A percentile compares a stretch with the other conserved stretches of the same genome.
Evolutionary conservation across 2,113 vertebrate species (phyloP).

Genomic region (Montifringilla adamsi): DNA sequence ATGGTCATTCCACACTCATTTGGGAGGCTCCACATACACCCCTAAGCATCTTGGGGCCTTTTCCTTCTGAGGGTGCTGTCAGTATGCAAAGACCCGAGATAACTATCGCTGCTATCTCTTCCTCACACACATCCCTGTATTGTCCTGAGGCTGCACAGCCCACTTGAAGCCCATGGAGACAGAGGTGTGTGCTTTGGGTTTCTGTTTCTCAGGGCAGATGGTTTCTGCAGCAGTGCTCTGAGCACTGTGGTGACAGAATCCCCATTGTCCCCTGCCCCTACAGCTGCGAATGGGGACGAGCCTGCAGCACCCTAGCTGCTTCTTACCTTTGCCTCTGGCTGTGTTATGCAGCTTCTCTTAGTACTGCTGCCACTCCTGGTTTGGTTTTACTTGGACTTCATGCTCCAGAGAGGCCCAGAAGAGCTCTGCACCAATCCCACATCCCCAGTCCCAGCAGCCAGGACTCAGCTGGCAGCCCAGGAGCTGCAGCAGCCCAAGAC

Average conservation of each 20-base stretch:
- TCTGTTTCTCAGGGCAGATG: background rate
- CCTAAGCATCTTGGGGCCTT: background rate
- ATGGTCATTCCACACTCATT: background rate
- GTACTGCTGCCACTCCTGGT: background rate
- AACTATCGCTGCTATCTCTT: background rate
- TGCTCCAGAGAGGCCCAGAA: background rate
- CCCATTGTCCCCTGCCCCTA: background rate
- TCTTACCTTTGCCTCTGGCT: background rate
- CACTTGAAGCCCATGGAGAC: background rate
- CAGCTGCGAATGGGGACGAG: background rate
- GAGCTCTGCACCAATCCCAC: background rate
- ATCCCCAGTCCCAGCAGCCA: background rate
- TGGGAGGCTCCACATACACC: background rate
- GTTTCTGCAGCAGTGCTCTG: background rate
- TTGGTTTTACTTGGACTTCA: background rate
- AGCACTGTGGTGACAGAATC: background rate
- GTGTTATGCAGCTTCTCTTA: background rate
- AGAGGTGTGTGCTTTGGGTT: background rate
- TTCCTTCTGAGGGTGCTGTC: background rate
- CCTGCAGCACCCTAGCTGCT: background rate
- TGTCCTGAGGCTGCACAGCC: background rate
- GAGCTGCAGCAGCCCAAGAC: background rate
- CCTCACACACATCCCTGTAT: constrained; percentile 51
- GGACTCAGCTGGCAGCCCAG: background rate
- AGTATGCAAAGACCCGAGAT: background rate